Evolutionary conservation across 2,888 invertebrate species (phyloP), one percentile per base, ranked within the genome.

Genomic region (Idaea dimidiata): DNA sequence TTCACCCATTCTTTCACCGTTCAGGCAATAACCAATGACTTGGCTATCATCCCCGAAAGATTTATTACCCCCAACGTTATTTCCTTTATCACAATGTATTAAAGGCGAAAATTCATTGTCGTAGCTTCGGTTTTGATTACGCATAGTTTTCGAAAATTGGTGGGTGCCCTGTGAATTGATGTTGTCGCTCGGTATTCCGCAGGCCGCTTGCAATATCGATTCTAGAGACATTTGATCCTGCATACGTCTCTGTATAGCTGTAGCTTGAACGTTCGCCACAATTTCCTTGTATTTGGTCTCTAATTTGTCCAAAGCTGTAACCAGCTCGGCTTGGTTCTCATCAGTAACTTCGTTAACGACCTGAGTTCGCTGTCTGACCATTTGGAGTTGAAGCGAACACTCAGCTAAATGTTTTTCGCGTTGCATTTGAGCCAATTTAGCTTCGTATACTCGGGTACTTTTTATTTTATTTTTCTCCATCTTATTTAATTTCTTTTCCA

Each of bases 241-340:
- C 63, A 88, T 79, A 62, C 88, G 81, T 59, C 89, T 74, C 69
- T 92, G 89, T 66, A 91, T 86, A 3, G 91, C 88, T 0, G 89
- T 89, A 1, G 88, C 82, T 78, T 92, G 91, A 62, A 91, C 82
- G 62, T 84, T 89, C 1, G 87, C 88, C 17, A 92, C 86, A 10
- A 91, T 88, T 17, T 89, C 87, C 72, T 89, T 91, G 69, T 91
- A 92, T 73, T 88, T 91, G 18, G 66, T 73, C 74, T 92, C 91
- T 24, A 92, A 75, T 75, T 89, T 91, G 17, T 86, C 85, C 6
- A 91, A 66, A 10, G 86, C 81, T 43, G 75, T 68, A n/a, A 67
- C 76, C 7, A 89, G 62, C 70, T 91, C 90, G 4, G 71, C 65
- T 76, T 89, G 87, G 67, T 81, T 84, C 68, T 91, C 88, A 57